Evolutionary conservation across 2,113 vertebrate genomes (phyloP).

Genomic region (Pungitius pungitius): DNA sequence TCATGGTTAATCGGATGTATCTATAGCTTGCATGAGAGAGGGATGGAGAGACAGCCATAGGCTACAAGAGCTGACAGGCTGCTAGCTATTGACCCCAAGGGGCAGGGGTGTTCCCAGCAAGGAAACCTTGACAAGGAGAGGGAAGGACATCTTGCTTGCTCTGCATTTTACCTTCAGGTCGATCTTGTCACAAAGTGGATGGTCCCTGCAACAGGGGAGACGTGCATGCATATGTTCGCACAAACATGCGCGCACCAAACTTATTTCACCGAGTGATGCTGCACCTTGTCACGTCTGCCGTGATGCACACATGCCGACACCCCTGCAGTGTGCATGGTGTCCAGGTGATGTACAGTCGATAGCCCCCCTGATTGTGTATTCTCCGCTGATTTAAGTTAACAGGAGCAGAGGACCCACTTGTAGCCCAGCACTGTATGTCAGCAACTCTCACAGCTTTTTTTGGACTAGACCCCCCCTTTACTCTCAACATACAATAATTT

Average conservation of each 20-base stretch:
- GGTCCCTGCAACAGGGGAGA: constrained; percentile 22
- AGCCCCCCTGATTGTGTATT: constrained; percentile 46
- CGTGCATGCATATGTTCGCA: not conserved
- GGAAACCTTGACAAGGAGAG: constrained; percentile 64
- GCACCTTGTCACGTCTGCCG: constrained; percentile 21
- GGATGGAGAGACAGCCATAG: constrained; percentile 12
- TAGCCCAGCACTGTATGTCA: constrained; percentile 39
- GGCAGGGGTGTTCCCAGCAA: constrained; percentile 35
- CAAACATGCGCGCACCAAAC: constrained; percentile 17
- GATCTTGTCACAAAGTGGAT: constrained; percentile 59
- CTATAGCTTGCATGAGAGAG: not conserved
- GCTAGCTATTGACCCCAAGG: constrained; percentile 61
- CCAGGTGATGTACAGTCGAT: constrained; percentile 9
- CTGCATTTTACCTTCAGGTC: constrained; percentile 72
- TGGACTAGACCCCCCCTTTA: constrained; percentile 8
- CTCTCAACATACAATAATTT: constrained; percentile 3
- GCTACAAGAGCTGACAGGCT: constrained; percentile 56
- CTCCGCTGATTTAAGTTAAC: constrained; percentile 62
- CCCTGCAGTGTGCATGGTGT: constrained; percentile 20
- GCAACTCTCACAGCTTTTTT: constrained; percentile 43
- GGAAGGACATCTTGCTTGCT: constrained; percentile 70
- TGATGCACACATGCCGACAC: constrained; percentile 23
- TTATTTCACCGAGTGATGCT: constrained; percentile 16
- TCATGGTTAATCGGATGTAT: not conserved
- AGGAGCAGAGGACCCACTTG: constrained; percentile 52